Percentiles rank a stretch among this genome's conserved stretches.
Conservation (phyloP, 2,113 vertebrate genomes). For the Ciconia maguari region DNA sequence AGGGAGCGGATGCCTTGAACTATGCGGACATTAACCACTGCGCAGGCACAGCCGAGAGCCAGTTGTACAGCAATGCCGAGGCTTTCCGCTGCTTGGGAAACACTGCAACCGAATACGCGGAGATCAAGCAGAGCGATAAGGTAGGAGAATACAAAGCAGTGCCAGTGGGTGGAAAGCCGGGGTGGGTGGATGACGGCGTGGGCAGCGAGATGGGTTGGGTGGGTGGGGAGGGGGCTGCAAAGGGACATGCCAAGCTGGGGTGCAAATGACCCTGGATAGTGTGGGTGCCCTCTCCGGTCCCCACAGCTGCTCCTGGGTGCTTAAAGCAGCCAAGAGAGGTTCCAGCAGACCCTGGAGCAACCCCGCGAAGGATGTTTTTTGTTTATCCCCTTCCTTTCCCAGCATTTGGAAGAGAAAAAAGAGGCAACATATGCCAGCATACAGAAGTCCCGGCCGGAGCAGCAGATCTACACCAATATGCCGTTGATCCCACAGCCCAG, state of each 20-base stretch:
- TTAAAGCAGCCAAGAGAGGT: neutral
- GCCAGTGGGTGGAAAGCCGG: neutral
- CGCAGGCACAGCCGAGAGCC: rapidly evolving
- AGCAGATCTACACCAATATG: neutral
- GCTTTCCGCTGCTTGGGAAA: rapidly evolving
- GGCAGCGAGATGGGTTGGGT: neutral
- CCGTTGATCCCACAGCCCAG: rapidly evolving
- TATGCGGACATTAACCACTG: rapidly evolving
- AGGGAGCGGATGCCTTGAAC: neutral
- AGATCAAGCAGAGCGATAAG: neutral
- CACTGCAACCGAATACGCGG: rapidly evolving
- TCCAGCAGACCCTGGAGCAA: neutral
- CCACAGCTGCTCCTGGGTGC: neutral
- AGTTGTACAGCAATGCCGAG: neutral
- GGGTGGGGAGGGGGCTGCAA: neutral
- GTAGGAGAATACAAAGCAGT: neutral
- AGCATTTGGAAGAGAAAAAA: neutral
- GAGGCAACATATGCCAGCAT: rapidly evolving
- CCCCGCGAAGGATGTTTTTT: rapidly evolving
- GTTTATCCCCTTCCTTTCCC: neutral
- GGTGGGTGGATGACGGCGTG: rapidly evolving
- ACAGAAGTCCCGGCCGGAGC: rapidly evolving
- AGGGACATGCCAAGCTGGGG: neutral
- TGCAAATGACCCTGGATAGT: neutral
- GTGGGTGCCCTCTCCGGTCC: rapidly evolving